Conservation (phyloP, 2,888 invertebrate genomes). For the Flabesymbios commensalis region DNA sequence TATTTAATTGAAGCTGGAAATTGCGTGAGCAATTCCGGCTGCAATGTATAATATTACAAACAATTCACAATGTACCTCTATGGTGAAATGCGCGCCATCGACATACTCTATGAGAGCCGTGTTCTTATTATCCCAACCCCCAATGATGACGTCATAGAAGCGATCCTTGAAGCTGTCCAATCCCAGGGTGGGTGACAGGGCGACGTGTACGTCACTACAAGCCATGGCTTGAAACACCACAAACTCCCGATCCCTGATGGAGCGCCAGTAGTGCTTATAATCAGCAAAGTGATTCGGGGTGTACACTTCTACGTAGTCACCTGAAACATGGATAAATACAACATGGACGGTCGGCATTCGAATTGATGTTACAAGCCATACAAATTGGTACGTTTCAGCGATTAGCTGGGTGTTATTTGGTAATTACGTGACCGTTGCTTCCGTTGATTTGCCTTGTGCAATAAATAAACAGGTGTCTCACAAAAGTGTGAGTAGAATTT, state of each 20-base stretch:
- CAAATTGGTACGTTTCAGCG: too few relatives aligned
- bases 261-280: conserved; percentile 8
- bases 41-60: too few relatives aligned
- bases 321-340: conserved; percentile 2
- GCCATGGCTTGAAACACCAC: conserved; percentile 14
- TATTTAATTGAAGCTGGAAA: too few relatives aligned
- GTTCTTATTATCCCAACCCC: conserved; percentile 6
- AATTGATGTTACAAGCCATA: neutral
- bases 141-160: conserved; percentile 9
- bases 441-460: too few relatives aligned
- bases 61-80: too few relatives aligned
- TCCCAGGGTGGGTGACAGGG: conserved; percentile 15
- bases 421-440: too few relatives aligned
- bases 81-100: too few relatives aligned
- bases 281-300: neutral
- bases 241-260: conserved; percentile 9
- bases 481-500: too few relatives aligned
- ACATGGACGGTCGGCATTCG: neutral
- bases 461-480: too few relatives aligned
- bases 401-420: too few relatives aligned
- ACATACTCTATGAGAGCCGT: too few relatives aligned
- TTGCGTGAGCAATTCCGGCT: too few relatives aligned
- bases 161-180: conserved; percentile 1
- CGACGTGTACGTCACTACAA: conserved; percentile 22
- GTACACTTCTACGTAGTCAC: conserved; percentile 1